Evolutionary conservation across 2,113 vertebrate species (phyloP).

Genomic region (Raphicerus campestris): DNA sequence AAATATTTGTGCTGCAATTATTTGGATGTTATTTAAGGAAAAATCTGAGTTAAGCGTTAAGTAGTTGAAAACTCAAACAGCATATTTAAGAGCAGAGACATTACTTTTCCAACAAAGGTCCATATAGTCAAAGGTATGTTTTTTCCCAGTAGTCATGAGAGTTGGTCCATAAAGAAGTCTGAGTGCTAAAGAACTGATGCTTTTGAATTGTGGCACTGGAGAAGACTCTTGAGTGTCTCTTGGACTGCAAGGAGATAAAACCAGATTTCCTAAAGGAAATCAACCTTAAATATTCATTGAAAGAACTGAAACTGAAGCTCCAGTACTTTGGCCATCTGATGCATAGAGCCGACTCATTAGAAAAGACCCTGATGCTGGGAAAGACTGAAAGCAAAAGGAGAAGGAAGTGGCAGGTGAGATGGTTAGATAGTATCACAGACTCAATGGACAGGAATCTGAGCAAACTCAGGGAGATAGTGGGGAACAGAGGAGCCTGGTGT

Average conservation of each 20-base stretch:
- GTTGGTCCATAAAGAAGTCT: background rate
- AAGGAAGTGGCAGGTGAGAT: background rate
- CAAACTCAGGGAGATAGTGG: background rate
- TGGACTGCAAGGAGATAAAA: background rate
- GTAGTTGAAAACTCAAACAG: background rate
- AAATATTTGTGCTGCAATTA: background rate
- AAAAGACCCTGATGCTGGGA: background rate
- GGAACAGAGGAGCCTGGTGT: background rate
- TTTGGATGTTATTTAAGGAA: background rate
- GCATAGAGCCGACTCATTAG: background rate
- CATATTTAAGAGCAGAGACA: background rate
- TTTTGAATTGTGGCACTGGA: background rate
- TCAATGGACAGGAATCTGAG: background rate
- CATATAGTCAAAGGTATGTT: background rate
- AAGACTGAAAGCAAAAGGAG: background rate
- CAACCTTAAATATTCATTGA: background rate
- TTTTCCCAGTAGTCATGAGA: background rate
- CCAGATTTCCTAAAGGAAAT: background rate
- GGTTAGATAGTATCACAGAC: background rate
- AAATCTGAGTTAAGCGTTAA: background rate
- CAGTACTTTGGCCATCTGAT: background rate
- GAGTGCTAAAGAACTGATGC: background rate
- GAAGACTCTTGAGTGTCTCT: background rate
- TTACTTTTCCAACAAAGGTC: background rate
- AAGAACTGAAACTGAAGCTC: background rate